Evolutionary conservation across 2,113 vertebrate species (phyloP), one percentile per base, ranked within the genome.

Genomic region (Oxyura jamaicensis): DNA sequence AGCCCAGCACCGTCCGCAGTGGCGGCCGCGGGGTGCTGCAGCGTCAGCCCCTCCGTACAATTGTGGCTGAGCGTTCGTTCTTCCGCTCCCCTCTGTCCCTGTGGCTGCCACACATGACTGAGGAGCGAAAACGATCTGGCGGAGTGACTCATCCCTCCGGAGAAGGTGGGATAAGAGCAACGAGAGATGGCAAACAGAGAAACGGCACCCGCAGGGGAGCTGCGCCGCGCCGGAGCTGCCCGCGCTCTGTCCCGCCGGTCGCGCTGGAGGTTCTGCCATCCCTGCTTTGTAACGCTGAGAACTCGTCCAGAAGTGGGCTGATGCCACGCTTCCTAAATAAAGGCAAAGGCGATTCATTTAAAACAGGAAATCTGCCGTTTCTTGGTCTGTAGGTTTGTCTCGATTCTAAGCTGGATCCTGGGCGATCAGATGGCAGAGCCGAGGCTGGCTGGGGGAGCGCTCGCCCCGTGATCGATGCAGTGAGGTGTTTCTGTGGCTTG

Each of bases 131-230:
- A 90, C 85, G 94, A 39, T 83, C 91, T 39, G 16, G 88, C 83
- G 91, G 94, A 80, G 90, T 96, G 95, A 97, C 79, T 96, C 94
- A 96, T 93, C 36, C 91, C 75, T 58, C 59, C 15, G 4, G 52
- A 83, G 94, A 39, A 83, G 85, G 87, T 93, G 94, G 95, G 85
- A 52, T 90, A 78, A 84, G 75, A 95, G 82, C 90, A 63, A 6
- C 62, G 26, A 33, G 79, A 96, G 93, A 12, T 41, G 41, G 81
- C 12, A 4, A 87, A 72, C 44, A 2, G 11, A 60, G 75, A 55
- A 91, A 20, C 82, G 28, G 85, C 75, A 62, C n/a, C 71, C 63
- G 0, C 17, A 2, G 82, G 75, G n/a, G 35, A 80, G 50, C 91
- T 55, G 75, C 0, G 74, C 77, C 46, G 71, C 19, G 19, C 46